phyloP scores from a whole-genome alignment of 30 jellyfish, hydroid and myxozoan species.

The Rhopilema esculentum region DNA sequence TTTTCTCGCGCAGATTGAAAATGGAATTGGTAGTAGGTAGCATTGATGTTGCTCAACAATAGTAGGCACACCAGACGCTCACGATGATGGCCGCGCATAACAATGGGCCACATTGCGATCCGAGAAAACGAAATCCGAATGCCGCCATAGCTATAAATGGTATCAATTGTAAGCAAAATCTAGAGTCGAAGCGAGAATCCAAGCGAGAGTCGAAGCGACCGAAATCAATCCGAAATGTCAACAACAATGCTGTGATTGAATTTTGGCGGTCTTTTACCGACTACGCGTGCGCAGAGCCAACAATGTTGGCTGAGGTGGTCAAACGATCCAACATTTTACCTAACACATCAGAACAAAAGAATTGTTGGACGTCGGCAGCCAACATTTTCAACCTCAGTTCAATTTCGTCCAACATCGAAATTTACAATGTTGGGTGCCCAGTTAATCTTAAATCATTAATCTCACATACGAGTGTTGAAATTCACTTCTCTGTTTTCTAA shows the following conservation, averaged over 20 bases:
- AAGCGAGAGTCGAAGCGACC: neutral
- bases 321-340: neutral
- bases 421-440: neutral
- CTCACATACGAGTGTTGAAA: too few species aligned
- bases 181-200: neutral
- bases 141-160: neutral
- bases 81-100: neutral
- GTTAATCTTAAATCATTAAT: too few species aligned
- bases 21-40: neutral
- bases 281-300: conserved; percentile 10
- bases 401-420: neutral
- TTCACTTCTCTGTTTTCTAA: neutral
- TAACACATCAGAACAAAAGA: neutral
- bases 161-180: neutral
- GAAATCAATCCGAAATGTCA: too few species aligned
- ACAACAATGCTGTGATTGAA: neutral
- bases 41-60: neutral
- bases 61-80: neutral
- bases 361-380: neutral
- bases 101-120: neutral
- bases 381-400: neutral
- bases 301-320: neutral
- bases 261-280: neutral
- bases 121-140: neutral
- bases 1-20: neutral